A percentile compares a stretch with the other conserved stretches of the same genome.
Evolutionary conservation across 2,113 vertebrate genomes (phyloP).

Genomic region (Corydoras sp.): DNA sequence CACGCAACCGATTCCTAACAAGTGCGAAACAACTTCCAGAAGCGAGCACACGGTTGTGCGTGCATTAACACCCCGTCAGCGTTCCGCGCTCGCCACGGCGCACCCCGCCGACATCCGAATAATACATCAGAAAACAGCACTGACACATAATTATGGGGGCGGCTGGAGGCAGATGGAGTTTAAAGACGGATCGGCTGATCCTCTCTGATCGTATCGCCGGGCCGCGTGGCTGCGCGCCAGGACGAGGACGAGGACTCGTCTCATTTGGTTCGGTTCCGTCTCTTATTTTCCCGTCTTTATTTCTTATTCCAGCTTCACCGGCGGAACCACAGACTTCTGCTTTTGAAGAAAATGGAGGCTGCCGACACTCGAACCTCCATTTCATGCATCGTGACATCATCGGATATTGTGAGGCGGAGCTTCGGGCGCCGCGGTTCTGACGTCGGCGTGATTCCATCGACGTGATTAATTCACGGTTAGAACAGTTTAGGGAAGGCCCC

Average conservation of each 20-base stretch:
- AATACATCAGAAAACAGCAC: conserved; percentile 40
- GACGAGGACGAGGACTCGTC: neutral
- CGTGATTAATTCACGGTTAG: too few relatives aligned
- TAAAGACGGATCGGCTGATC: conserved; percentile 24
- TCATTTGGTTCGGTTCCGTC: neutral
- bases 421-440: too few relatives aligned
- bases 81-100: neutral
- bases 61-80: neutral
- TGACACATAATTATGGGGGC: conserved; percentile 37
- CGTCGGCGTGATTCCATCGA: too few relatives aligned
- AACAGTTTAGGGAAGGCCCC: too few relatives aligned
- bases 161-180: conserved; percentile 10
- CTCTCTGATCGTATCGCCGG: conserved; percentile 22
- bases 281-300: too few relatives aligned
- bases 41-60: neutral
- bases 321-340: too few relatives aligned
- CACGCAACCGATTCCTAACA: too few relatives aligned
- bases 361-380: too few relatives aligned
- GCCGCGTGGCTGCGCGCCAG: neutral
- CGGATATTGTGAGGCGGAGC: too few relatives aligned
- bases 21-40: neutral
- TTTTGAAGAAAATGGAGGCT: too few relatives aligned
- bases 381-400: too few relatives aligned
- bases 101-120: conserved; percentile 16
- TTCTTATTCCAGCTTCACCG: too few relatives aligned